Evolutionary conservation across 2,888 invertebrate genomes (phyloP).

Genomic region (Ochropacha duplaris): DNA sequence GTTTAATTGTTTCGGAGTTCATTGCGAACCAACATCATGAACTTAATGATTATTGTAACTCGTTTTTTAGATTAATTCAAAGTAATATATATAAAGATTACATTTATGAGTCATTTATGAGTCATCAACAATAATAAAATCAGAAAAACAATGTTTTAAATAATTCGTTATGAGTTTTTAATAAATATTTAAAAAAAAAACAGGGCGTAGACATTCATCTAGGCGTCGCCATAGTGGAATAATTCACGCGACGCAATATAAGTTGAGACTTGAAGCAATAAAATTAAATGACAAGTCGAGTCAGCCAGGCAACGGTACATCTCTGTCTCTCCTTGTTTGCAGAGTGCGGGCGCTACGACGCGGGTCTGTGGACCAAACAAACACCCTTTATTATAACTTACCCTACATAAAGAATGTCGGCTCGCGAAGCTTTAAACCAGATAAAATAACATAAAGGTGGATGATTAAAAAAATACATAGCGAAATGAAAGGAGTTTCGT

Average conservation of each 20-base stretch:
- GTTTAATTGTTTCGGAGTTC: too few relatives aligned
- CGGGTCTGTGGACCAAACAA: constrained; percentile 14
- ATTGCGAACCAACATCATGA: too few relatives aligned
- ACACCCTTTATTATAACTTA: constrained; percentile 24
- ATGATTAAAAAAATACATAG: constrained; percentile 25
- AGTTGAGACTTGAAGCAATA: neutral
- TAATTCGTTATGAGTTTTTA: too few relatives aligned
- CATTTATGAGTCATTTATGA: too few relatives aligned
- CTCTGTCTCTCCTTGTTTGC: constrained; percentile 7
- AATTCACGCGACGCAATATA: neutral
- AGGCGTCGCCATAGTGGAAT: neutral
- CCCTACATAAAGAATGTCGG: constrained; percentile 20
- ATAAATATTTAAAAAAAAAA: too few relatives aligned
- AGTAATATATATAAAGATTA: too few relatives aligned
- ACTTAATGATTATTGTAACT: too few relatives aligned
- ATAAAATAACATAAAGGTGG: constrained; percentile 16
- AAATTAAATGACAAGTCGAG: constrained; percentile 13
- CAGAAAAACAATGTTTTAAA: too few relatives aligned
- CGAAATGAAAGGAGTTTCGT: neutral
- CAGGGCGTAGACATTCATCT: neutral
- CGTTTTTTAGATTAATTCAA: too few relatives aligned
- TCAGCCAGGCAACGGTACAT: neutral
- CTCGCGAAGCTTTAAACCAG: neutral
- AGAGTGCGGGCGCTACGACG: constrained; percentile 13
- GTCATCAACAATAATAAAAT: too few relatives aligned